Evolutionary conservation across 2,888 invertebrate species (phyloP).

Genomic region (Brachylomia viminalis): DNA sequence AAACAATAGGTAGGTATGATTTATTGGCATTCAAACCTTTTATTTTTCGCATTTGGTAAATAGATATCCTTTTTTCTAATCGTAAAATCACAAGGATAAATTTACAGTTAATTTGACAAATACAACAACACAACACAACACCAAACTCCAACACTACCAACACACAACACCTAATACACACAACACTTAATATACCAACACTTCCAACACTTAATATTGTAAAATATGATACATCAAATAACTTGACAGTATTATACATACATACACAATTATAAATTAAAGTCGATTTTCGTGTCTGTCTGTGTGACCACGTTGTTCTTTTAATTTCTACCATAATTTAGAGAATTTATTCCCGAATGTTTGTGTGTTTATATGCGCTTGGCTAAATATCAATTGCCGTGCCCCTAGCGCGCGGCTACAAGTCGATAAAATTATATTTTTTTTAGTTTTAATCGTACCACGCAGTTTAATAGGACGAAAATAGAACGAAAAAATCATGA

Average conservation of each 20-base stretch:
- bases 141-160: too few species aligned
- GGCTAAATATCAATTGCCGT: too few species aligned
- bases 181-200: too few species aligned
- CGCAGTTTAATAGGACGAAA: too few species aligned
- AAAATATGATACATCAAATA: neutral
- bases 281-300: neutral
- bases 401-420: too few species aligned
- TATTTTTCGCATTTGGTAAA: neutral
- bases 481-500: too few species aligned
- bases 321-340: neutral
- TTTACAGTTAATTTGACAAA: neutral
- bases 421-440: too few species aligned
- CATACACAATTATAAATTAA: neutral
- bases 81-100: neutral
- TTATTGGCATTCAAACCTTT: neutral
- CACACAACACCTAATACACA: too few species aligned
- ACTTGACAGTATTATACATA: neutral
- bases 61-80: neutral
- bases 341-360: too few species aligned
- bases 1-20: neutral
- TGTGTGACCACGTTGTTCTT: neutral
- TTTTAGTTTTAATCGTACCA: too few species aligned
- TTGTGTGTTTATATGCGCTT: neutral
- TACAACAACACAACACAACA: too few species aligned
- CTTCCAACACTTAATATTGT: neutral